phyloP scores from a whole-genome alignment of 2,888 invertebrate genomes.

The Protophormia terraenovae region DNA sequence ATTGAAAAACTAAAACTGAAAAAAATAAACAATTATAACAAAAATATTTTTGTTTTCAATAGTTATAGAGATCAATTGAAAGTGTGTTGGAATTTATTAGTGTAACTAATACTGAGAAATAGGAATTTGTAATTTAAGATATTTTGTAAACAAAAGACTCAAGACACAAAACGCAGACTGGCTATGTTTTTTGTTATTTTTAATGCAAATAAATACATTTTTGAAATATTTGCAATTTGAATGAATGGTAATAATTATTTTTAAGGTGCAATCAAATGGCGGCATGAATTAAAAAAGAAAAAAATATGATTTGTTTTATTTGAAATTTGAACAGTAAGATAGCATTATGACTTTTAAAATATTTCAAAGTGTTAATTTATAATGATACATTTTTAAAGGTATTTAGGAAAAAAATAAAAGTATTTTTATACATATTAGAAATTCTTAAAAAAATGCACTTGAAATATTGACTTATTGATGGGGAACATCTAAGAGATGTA shows the following conservation, averaged over 20 bases:
- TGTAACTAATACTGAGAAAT: not conserved
- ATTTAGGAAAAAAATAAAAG: too few species aligned
- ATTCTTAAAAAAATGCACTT: too few species aligned
- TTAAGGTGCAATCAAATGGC: not conserved
- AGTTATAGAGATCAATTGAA: constrained; percentile 28
- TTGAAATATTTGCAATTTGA: not conserved
- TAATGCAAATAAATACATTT: not conserved
- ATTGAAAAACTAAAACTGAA: not conserved
- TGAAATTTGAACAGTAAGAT: too few species aligned
- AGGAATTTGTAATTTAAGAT: constrained; percentile 14
- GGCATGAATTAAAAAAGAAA: not conserved
- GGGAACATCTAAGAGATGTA: too few species aligned
- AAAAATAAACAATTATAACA: not conserved
- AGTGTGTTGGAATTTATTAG: constrained; percentile 24
- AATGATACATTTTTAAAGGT: too few species aligned
- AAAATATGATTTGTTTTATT: too few species aligned
- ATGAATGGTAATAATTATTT: not conserved
- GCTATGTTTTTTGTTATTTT: too few species aligned
- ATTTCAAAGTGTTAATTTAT: too few species aligned
- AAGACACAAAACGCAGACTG: not conserved
- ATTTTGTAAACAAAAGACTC: constrained; percentile 33
- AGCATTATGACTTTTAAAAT: too few species aligned
- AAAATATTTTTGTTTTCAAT: not conserved
- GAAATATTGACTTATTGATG: too few species aligned
- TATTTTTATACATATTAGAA: too few species aligned